Evolutionary conservation across 2,797 vertebrate genomes (phyloP).

Genomic region (Fistularia tabacaria): DNA sequence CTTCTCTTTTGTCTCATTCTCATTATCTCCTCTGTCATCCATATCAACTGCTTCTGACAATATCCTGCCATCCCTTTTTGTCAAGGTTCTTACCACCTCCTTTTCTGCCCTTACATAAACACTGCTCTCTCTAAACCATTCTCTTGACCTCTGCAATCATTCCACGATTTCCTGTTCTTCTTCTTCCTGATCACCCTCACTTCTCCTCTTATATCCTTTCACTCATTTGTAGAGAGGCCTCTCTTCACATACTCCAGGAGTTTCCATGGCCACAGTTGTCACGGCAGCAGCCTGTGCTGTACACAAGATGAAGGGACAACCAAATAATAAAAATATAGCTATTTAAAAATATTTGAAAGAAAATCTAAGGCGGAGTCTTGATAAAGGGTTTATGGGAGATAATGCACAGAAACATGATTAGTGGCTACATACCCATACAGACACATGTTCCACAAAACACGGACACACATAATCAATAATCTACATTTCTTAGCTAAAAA

Average conservation of each 20-base stretch:
- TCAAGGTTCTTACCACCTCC: constrained; percentile 4
- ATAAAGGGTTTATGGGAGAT: too few species aligned
- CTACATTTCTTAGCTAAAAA: too few species aligned
- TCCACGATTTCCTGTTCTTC: constrained; percentile 21
- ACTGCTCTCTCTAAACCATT: constrained; percentile 14
- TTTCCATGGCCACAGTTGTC: constrained; percentile 74
- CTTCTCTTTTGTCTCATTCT: neutral
- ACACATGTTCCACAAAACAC: neutral
- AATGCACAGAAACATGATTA: neutral
- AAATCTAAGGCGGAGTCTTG: too few species aligned
- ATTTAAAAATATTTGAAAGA: constrained; percentile 9
- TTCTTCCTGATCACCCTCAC: constrained; percentile 20
- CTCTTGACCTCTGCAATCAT: constrained; percentile 7
- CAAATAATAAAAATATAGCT: constrained; percentile 31
- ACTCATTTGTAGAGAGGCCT: constrained; percentile 27
- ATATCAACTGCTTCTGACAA: constrained; percentile 5
- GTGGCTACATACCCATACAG: too few species aligned
- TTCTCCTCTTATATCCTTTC: neutral
- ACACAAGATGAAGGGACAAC: constrained; percentile 48
- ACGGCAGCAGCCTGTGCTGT: constrained; percentile 58
- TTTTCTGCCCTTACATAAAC: neutral
- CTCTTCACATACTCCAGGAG: constrained; percentile 44
- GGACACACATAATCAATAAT: neutral
- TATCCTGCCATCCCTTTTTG: neutral
- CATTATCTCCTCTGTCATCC: constrained; percentile 5